Base-by-base conservation (phyloP, 2,113 vertebrate species). In the Heliornis fulica region DNA sequence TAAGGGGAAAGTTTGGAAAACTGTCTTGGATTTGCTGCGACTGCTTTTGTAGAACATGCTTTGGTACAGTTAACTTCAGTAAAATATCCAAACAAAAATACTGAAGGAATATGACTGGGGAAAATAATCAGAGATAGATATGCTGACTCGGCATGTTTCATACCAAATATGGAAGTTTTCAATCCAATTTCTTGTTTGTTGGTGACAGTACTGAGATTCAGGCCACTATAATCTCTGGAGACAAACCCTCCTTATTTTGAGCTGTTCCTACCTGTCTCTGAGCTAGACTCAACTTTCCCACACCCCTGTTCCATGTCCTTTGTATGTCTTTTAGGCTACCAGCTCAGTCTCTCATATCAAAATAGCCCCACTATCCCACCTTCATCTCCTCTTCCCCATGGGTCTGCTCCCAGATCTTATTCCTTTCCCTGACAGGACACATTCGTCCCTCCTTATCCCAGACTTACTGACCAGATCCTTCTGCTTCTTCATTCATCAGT, bases 21-120 rank as follows among this genome's bases (percentile, higher is more conserved):
- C 3, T 5, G 0, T 31, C 41, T 51, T 54, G 40, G 43, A 53
- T 84, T 81, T 87, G 19, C 69, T 46, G 14, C 0, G 0, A 65
- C 17, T 38, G 17, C 17, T 83, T 87, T 61, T 65, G 41, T 63
- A 34, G 83, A 93, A 54, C 17, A 7, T 61, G 13, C 15, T 51
- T 48, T 75, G 40, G 10, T 71, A 29, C 6, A 50, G 9, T 57
- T 83, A 23, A 11, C 20, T 61, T 50, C 13, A 34, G 41, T 50
- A 86, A 83, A 85, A 63, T 71, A 93, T 13, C 31, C 28, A 61
- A 61, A 63, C n/a, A 29, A 65, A 78, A 71, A 57, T 7, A 19
- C 12, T 74, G 63, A 77, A 76, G 18, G 51, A 53, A 57, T 25
- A 7, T 7, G 46, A 61, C 28, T 13, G 26, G 26, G 45, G 31